Conservation (phyloP, 92 coral and sea anemone genomes). For the Metridium senile region DNA sequence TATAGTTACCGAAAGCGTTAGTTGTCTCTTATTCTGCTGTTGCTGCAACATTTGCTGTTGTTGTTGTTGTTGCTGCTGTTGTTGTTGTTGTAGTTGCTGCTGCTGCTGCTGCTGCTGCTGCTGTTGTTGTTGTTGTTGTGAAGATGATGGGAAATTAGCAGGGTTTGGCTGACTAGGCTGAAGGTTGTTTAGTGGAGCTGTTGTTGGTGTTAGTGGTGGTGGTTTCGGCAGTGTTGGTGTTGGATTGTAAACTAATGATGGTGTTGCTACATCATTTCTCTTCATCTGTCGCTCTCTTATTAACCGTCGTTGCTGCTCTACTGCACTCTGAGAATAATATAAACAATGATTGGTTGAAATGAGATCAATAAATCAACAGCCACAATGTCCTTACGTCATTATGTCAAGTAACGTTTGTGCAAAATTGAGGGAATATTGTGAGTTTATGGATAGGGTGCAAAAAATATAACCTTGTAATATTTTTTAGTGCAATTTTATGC, state of each 20-base stretch:
- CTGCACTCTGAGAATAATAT: slow-evolving; percentile 28
- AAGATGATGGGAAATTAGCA: neutral
- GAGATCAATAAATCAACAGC: too few relatives aligned
- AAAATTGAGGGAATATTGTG: too few relatives aligned
- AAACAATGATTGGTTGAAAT: too few relatives aligned
- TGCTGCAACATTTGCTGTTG: slow-evolving; percentile 45
- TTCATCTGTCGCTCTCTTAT: slow-evolving; percentile 81
- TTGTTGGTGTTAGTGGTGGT: slow-evolving; percentile 19
- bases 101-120: slow-evolving; percentile 39
- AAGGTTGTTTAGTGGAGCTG: slow-evolving; percentile 22
- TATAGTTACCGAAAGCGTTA: slow-evolving; percentile 82
- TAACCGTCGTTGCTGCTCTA: slow-evolving; percentile 87
- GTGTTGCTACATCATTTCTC: slow-evolving; percentile 62
- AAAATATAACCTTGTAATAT: too few relatives aligned
- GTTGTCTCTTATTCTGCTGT: slow-evolving; percentile 74
- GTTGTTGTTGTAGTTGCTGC: slow-evolving; percentile 44
- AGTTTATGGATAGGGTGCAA: too few relatives aligned
- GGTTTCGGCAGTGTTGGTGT: slow-evolving; percentile 23
- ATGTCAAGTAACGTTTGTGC: too few relatives aligned
- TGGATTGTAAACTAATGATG: slow-evolving; percentile 36
- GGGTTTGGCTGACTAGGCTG: slow-evolving; percentile 24
- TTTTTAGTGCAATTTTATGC: too few relatives aligned
- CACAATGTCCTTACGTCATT: too few relatives aligned
- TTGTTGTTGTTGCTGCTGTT: slow-evolving; percentile 45
- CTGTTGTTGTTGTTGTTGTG: slow-evolving; percentile 17